Conservation (phyloP, 1,140 invertebrate genomes). For the Neoseiulus cucumeris region DNA sequence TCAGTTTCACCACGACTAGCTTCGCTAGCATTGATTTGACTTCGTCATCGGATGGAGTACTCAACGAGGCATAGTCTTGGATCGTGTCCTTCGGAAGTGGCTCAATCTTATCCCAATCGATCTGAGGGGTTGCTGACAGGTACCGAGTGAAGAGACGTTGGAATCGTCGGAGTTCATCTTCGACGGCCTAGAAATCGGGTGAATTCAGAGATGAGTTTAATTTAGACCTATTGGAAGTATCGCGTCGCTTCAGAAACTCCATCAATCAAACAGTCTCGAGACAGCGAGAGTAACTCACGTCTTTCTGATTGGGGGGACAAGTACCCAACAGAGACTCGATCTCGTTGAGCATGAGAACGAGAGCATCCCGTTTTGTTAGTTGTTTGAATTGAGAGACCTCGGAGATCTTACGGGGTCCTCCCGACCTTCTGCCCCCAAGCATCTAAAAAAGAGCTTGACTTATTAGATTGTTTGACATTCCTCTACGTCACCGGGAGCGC, state of each 20-base stretch:
- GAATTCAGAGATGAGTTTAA: conserved; percentile 8
- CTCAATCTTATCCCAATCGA: conserved; percentile 80
- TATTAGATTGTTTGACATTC: no score
- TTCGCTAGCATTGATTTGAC: conserved; percentile 63
- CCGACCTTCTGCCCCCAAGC: neutral
- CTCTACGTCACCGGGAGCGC: no score
- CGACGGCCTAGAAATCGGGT: conserved; percentile 21
- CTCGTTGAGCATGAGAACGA: conserved; percentile 52
- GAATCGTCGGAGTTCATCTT: conserved; percentile 56
- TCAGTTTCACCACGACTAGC: conserved; percentile 90
- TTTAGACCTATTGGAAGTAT: neutral
- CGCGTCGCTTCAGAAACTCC: no score
- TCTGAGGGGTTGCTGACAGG: conserved; percentile 55
- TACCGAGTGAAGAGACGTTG: conserved; percentile 63
- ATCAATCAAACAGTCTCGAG: no score
- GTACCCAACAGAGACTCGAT: conserved; percentile 48
- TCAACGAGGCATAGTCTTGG: conserved; percentile 48
- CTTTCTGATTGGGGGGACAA: conserved; percentile 34
- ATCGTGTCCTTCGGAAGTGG: conserved; percentile 61
- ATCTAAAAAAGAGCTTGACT: neutral
- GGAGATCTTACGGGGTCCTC: conserved; percentile 36
- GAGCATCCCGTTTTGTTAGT: conserved; percentile 69
- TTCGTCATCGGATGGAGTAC: conserved; percentile 43
- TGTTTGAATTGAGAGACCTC: conserved; percentile 70
- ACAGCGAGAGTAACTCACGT: no score